These are phyloP conservation scores for Calephelis nemesis DNA, from an alignment of 1,140 invertebrate genomes.

Conservation along the genomic window DNA sequence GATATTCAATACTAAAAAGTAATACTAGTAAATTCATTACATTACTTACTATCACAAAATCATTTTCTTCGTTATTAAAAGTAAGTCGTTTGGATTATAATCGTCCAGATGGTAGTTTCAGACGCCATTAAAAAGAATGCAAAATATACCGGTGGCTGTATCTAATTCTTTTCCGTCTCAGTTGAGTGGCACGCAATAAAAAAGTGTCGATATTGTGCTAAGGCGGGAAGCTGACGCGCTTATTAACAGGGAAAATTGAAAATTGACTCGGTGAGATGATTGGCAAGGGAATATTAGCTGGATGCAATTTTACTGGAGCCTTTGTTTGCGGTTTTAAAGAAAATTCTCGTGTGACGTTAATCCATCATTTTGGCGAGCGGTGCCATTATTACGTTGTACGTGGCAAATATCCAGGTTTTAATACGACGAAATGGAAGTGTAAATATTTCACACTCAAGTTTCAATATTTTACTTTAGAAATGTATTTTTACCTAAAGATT, in stretches of 20 bases:
- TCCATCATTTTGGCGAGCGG: slow-evolving; percentile 63
- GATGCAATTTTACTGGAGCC: slow-evolving; percentile 59
- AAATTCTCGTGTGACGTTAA: slow-evolving; percentile 64
- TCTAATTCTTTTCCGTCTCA: slow-evolving; percentile 21
- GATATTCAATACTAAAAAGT: too few relatives aligned
- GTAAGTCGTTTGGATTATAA: too few relatives aligned
- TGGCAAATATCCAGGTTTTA: background rate
- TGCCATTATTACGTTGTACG: slow-evolving; percentile 26
- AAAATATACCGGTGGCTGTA: slow-evolving; percentile 26
- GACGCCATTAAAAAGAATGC: slow-evolving; percentile 10
- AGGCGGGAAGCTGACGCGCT: slow-evolving; percentile 57
- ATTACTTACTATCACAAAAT: too few relatives aligned
- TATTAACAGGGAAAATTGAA: slow-evolving; percentile 73
- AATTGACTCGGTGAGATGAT: slow-evolving; percentile 71
- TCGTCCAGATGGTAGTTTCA: background rate
- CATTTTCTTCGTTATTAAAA: too few relatives aligned
- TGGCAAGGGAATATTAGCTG: slow-evolving; percentile 74
- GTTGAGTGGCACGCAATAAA: slow-evolving; percentile 39
- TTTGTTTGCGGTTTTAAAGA: slow-evolving; percentile 64
- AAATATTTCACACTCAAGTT: too few relatives aligned
- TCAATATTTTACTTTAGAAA: too few relatives aligned
- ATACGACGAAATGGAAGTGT: background rate
- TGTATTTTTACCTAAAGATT: background rate
- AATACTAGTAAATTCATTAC: too few relatives aligned
- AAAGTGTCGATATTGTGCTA: slow-evolving; percentile 50